Evolutionary conservation across 2,113 vertebrate species (phyloP).

Genomic region (Atlantisia rogersi): DNA sequence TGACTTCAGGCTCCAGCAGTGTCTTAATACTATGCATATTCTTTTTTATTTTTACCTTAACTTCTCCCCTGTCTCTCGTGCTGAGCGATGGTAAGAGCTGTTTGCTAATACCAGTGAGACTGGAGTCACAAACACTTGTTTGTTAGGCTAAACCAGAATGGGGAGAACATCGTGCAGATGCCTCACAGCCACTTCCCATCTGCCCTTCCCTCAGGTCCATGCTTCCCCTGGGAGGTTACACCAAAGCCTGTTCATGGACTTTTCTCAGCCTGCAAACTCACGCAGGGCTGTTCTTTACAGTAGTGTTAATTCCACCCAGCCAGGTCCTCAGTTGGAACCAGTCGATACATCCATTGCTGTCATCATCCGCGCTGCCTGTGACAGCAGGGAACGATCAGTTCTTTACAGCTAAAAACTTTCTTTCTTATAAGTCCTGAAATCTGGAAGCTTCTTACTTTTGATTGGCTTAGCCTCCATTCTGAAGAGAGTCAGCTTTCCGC

Average conservation of each 20-base stretch:
- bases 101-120: not conserved
- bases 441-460: not conserved
- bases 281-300: not conserved
- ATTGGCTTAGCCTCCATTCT: not conserved
- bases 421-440: not conserved
- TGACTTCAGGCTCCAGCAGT: not conserved
- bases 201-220: not conserved
- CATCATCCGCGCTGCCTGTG: not conserved
- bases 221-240: not conserved
- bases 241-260: not conserved
- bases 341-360: not conserved
- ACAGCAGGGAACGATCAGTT: not conserved
- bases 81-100: not conserved
- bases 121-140: not conserved
- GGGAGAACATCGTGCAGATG: not conserved
- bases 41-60: not conserved
- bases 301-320: not conserved
- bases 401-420: not conserved
- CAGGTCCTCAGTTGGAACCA: not conserved
- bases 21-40: not conserved
- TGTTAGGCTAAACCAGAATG: not conserved
- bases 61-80: not conserved
- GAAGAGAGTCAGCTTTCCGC: not conserved
- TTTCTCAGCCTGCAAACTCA: not conserved
- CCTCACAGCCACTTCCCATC: not conserved